phyloP scores from a whole-genome alignment of 1,140 invertebrate genomes.

The Stenopsyche tienmushanensis region DNA sequence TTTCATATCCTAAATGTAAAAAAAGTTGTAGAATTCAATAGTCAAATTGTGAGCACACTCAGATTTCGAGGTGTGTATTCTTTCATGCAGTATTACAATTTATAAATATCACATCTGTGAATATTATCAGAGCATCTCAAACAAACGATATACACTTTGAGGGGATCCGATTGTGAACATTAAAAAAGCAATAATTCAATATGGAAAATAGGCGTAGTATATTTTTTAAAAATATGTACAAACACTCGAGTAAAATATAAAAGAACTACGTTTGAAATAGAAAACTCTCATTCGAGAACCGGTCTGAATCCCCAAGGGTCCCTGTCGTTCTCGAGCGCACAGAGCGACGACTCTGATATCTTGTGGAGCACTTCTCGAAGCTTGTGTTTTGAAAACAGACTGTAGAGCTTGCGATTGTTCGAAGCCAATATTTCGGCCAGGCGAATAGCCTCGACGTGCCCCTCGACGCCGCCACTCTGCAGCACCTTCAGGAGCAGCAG shows the following conservation, averaged over 20 bases:
- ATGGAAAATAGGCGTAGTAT: background rate
- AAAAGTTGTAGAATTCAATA: no score
- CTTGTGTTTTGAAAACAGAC: constrained; percentile 75
- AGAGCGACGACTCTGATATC: constrained; percentile 74
- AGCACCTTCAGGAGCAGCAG: constrained; percentile 80
- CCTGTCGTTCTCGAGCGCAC: constrained; percentile 68
- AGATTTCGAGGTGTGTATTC: no score
- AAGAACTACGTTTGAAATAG: no score
- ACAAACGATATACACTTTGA: background rate
- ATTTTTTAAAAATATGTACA: background rate
- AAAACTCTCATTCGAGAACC: constrained; percentile 39
- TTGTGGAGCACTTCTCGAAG: constrained; percentile 74
- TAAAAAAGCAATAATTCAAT: background rate
- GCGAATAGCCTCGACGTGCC: constrained; percentile 76
- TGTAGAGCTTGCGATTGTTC: constrained; percentile 77
- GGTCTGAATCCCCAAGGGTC: constrained; percentile 69
- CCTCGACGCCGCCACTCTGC: constrained; percentile 72
- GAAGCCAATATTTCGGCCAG: constrained; percentile 77
- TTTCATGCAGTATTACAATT: no score
- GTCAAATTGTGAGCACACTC: no score
- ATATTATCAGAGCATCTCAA: no score
- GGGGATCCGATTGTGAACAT: background rate
- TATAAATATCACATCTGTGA: no score
- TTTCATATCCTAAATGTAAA: no score
- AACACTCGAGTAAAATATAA: background rate